Evolutionary conservation across 1,140 invertebrate species (phyloP).

Genomic region (Ceratitis capitata): DNA sequence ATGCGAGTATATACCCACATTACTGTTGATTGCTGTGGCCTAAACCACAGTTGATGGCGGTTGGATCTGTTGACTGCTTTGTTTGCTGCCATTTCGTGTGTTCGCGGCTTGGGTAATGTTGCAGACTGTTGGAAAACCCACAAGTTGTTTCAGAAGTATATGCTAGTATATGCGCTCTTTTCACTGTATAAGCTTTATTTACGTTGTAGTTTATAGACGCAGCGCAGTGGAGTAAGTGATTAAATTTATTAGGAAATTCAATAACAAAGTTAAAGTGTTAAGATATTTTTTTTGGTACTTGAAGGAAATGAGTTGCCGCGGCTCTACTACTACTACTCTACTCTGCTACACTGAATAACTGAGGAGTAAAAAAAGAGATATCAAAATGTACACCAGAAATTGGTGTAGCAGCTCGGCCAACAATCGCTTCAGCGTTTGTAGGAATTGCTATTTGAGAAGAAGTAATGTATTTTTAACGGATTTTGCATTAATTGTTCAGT

Average conservation of each 20-base stretch:
- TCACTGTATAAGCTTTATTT: not conserved
- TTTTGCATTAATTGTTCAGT: too few species aligned
- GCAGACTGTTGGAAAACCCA: slow-evolving; percentile 8
- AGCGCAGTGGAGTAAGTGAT: not conserved
- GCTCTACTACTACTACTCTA: too few species aligned
- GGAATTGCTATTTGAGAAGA: too few species aligned
- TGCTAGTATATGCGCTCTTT: not conserved
- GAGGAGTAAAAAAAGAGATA: too few species aligned
- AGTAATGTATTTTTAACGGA: too few species aligned
- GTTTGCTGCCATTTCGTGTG: not conserved
- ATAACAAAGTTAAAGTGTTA: too few species aligned
- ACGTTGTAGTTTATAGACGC: not conserved
- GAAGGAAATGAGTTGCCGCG: too few species aligned
- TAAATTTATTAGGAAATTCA: not conserved
- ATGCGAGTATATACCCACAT: not conserved
- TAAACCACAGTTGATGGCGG: not conserved
- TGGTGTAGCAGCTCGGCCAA: too few species aligned
- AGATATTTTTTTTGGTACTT: too few species aligned
- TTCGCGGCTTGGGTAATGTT: not conserved
- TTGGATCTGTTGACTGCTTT: not conserved
- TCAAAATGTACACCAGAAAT: too few species aligned
- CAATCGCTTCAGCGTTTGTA: too few species aligned
- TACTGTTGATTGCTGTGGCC: slow-evolving; percentile 3
- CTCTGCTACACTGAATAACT: too few species aligned
- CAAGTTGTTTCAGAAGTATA: not conserved